Evolutionary conservation across 2,113 vertebrate genomes (phyloP), one percentile per base, ranked within the genome.

Genomic region (Gorsachius goisagi): DNA sequence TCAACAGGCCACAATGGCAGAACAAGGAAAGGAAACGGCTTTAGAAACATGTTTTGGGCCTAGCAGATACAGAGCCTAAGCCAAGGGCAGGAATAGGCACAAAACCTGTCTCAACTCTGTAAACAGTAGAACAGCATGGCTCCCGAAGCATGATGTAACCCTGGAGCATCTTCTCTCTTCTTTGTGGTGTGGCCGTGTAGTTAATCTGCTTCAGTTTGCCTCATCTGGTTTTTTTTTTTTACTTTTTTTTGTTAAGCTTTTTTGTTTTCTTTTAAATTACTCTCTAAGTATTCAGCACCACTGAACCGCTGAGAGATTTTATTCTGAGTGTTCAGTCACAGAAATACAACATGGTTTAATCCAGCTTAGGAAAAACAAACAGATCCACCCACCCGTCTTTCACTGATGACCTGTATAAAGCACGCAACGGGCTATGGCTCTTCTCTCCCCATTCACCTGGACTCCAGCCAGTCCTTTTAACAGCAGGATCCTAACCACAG

Each of bases 341-440:
- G 41, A 91, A 93, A 63, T 83, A 41, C 13, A 95, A 69, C 47
- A 50, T 2, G 3, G 59, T 32, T 95, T 95, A 96, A 95, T 95
- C 79, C 93, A 91, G 1, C 5, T 91, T 83, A 96, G 79, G 58
- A 82, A 92, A 93, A 94, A 55, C 72, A 94, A 95, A 95, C 60
- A 93, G 88, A 96, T 87, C 89, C 91, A 84, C 95, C 69, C 76
- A 86, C 35, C 33, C n/a, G 1, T 81, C 72, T 75, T 90, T 88
- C 68, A 39, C 2, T 81, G 32, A 41, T 87, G 79, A 87, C 60
- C 72, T 41, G 44, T 14, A 75, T 15, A 71, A 72, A 82, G 84
- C 90, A 94, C 5, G 6, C 82, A 90, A 64, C 55, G 47, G 30
- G 56, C 72, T 90, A 9, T 0, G 0, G 82, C 53, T 95, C 76